phyloP scores from a whole-genome alignment of 37 sponge, comb jelly and placozoan genomes.

The Amphimedon queenslandica region DNA sequence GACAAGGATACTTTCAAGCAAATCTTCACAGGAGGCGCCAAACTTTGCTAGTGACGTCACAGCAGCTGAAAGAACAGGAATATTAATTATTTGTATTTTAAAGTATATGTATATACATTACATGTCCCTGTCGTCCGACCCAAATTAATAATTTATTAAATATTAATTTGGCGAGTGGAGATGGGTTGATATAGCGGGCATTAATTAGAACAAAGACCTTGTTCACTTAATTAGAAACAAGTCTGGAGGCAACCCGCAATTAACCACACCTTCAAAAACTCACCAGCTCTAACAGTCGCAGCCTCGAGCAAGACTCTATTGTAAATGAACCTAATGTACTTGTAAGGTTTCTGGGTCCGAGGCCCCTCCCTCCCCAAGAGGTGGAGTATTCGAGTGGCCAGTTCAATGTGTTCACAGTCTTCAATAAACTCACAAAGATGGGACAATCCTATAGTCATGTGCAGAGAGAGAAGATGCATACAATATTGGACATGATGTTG shows the following conservation, averaged over 20 bases:
- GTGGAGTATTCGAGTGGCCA: slow-evolving; percentile 83
- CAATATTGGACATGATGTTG: not conserved
- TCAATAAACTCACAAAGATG: slow-evolving; percentile 98
- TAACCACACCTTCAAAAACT: too few species aligned
- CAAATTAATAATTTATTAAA: too few species aligned
- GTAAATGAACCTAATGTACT: slow-evolving; percentile 93
- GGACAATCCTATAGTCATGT: slow-evolving; percentile 52
- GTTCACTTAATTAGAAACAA: too few species aligned
- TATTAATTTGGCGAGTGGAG: too few species aligned
- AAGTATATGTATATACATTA: not conserved
- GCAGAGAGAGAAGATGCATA: not conserved
- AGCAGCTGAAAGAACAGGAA: slow-evolving; percentile 60
- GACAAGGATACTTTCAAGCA: slow-evolving; percentile 37
- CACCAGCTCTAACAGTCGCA: slow-evolving; percentile 81
- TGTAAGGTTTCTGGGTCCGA: slow-evolving; percentile 59
- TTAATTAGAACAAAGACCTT: too few species aligned
- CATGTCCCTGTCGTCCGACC: too few species aligned
- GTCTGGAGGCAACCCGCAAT: too few species aligned
- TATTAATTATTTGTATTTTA: not conserved
- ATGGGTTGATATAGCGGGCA: too few species aligned
- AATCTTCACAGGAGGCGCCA: slow-evolving; percentile 83
- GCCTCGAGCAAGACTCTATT: slow-evolving; percentile 91
- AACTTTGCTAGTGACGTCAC: slow-evolving; percentile 91
- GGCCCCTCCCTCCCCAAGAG: slow-evolving; percentile 92
- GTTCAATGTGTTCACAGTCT: slow-evolving; percentile 91